Conservation (phyloP, 2,113 vertebrate genomes). For the Callaeas wilsoni region DNA sequence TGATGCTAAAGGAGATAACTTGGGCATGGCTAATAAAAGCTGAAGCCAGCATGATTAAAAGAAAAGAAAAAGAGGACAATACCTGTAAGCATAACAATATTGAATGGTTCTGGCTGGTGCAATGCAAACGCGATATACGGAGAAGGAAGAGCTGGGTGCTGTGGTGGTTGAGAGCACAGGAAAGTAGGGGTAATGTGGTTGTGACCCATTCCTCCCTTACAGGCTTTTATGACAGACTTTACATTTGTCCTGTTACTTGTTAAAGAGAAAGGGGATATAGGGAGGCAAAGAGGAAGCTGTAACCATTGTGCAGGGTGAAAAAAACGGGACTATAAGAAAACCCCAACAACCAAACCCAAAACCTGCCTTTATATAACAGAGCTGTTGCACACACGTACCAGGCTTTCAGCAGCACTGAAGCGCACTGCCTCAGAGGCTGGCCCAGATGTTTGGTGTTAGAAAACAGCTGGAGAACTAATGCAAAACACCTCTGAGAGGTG, state of each 20-base stretch:
- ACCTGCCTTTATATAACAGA: not conserved
- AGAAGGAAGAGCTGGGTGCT: not conserved
- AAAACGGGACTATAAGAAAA: not conserved
- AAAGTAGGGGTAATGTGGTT: not conserved
- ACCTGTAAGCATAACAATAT: not conserved
- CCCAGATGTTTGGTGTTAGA: not conserved
- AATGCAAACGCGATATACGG: accelerated
- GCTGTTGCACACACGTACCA: not conserved
- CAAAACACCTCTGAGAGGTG: not conserved
- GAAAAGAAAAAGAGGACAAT: not conserved
- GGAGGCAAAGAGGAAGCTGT: not conserved
- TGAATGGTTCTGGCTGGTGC: not conserved
- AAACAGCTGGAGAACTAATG: not conserved
- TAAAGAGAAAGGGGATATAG: not conserved
- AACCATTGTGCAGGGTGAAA: not conserved
- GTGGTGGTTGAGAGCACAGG: not conserved
- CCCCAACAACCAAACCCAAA: not conserved
- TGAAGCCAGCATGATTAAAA: not conserved
- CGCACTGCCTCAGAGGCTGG: not conserved
- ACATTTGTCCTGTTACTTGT: not conserved
- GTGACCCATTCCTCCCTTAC: not conserved
- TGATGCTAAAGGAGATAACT: not conserved
- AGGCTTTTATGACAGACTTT: not conserved
- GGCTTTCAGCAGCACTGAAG: not conserved
- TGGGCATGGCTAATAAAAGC: not conserved